Percentiles rank a stretch among this genome's conserved stretches.
phyloP scores from a whole-genome alignment of 2,888 invertebrate genomes.

The Sarcophaga subvicina region DNA sequence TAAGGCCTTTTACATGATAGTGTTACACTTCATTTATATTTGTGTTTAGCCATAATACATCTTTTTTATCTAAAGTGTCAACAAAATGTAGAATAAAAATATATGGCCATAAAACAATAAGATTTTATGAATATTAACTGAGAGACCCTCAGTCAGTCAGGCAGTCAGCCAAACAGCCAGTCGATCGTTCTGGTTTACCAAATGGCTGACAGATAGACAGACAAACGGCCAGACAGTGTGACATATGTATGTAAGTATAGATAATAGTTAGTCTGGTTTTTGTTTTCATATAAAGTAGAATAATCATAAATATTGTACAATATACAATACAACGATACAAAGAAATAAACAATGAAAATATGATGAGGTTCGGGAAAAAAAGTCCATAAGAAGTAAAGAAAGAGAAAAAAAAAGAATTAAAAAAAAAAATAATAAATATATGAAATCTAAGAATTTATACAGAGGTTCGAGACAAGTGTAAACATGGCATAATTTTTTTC shows the following conservation, averaged over 20 bases:
- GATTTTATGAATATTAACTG: conserved; percentile 55
- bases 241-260: no score
- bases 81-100: conserved; percentile 44
- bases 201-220: conserved; percentile 28
- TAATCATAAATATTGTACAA: conserved; percentile 3
- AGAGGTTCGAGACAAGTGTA: conserved; percentile 59
- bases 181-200: neutral
- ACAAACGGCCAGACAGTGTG: neutral
- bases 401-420: neutral
- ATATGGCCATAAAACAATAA: conserved; percentile 51
- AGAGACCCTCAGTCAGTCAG: conserved; percentile 50
- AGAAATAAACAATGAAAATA: conserved; percentile 49
- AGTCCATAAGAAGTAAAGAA: conserved; percentile 23
- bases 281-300: neutral
- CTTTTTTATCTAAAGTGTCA: conserved; percentile 52
- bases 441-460: conserved; percentile 30
- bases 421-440: conserved; percentile 32
- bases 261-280: conserved; percentile 19
- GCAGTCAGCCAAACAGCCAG: neutral
- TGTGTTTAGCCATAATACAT: neutral
- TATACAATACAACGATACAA: neutral
- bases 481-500: conserved; percentile 58
- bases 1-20: neutral
- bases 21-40: neutral
- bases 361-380: conserved; percentile 45